Evolutionary conservation across 2,888 invertebrate species (phyloP).

Genomic region (Napeogenes inachia): DNA sequence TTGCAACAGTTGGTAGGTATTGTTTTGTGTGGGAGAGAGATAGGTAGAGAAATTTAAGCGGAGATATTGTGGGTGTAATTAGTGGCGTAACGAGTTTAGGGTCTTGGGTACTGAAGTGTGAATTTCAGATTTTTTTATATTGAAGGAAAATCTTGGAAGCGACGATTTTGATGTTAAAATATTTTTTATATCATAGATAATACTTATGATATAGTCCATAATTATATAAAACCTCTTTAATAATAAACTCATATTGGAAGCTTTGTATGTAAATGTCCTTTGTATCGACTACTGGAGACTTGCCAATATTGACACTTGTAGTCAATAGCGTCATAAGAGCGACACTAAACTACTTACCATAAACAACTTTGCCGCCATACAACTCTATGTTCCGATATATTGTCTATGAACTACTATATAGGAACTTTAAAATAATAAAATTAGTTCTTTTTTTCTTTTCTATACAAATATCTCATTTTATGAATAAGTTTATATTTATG

Average conservation of each 20-base stretch:
- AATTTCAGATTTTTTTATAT: slow-evolving; percentile 49
- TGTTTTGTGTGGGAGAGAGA: slow-evolving; percentile 54
- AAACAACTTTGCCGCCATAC: not conserved
- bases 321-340: slow-evolving; percentile 6
- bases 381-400: no score
- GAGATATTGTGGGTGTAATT: slow-evolving; percentile 66
- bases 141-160: slow-evolving; percentile 16
- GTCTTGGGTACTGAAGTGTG: slow-evolving; percentile 56
- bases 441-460: no score
- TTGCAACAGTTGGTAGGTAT: slow-evolving; percentile 64
- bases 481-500: no score
- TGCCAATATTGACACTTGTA: slow-evolving; percentile 35
- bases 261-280: slow-evolving; percentile 44
- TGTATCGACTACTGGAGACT: slow-evolving; percentile 29
- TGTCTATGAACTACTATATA: no score
- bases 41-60: slow-evolving; percentile 59
- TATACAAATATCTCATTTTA: no score
- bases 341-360: slow-evolving; percentile 8
- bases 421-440: no score
- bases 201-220: not conserved
- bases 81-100: slow-evolving; percentile 68
- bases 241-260: not conserved
- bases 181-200: no score
- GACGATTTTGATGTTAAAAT: no score
- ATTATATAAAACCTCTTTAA: slow-evolving; percentile 28